Conservation (phyloP, 92 coral and sea anemone species). For the Galaxea fascicularis region DNA sequence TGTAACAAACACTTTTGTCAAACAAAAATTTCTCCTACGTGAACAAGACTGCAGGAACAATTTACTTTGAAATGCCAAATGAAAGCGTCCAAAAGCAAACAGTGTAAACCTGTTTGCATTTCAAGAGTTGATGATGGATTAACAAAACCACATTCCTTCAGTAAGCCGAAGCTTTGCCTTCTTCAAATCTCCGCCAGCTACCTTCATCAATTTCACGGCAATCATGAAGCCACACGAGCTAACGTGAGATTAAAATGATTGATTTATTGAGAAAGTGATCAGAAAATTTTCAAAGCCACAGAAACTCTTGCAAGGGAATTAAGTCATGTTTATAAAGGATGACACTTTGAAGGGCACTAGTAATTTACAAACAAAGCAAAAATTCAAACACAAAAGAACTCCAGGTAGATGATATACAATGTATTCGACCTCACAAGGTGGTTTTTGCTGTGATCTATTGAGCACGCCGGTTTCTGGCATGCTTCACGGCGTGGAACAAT, state of each 20-base stretch:
- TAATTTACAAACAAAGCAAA: slow-evolving; percentile 13
- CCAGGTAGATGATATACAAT: background rate
- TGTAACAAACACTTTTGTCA: background rate
- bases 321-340: slow-evolving; percentile 6
- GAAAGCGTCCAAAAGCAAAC: background rate
- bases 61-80: background rate
- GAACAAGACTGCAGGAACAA: background rate
- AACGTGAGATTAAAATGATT: too few relatives aligned
- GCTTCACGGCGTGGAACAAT: slow-evolving; percentile 25
- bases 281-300: too few relatives aligned
- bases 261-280: too few relatives aligned
- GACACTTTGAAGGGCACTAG: slow-evolving; percentile 29
- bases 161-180: background rate
- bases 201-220: background rate
- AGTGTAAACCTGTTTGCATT: slow-evolving; percentile 29
- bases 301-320: background rate
- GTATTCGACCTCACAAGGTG: slow-evolving; percentile 20
- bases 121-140: slow-evolving; percentile 6
- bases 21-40: background rate
- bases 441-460: slow-evolving; percentile 20
- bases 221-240: background rate
- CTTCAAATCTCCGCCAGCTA: background rate
- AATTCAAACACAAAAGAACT: slow-evolving; percentile 24
- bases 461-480: background rate
- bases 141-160: slow-evolving; percentile 26